Evolutionary conservation across 2,797 vertebrate genomes (phyloP).

Genomic region (Neomorphus geoffroyi): DNA sequence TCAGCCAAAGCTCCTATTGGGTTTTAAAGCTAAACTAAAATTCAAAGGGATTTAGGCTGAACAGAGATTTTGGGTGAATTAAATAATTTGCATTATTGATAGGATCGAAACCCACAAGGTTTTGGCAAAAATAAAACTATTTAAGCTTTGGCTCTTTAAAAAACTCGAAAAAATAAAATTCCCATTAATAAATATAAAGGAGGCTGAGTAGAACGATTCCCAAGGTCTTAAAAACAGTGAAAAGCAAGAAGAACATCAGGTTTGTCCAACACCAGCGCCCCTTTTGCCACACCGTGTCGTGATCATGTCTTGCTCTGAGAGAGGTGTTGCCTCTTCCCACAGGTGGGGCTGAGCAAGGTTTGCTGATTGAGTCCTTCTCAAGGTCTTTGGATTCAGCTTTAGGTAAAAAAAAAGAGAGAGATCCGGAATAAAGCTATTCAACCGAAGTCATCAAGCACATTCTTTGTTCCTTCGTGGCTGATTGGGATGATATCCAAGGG

Average conservation of each 20-base stretch:
- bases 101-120: constrained; percentile 49
- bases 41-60: background rate
- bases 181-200: constrained; percentile 61
- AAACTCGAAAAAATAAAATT: constrained; percentile 64
- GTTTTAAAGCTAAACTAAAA: background rate
- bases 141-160: constrained; percentile 46
- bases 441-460: constrained; percentile 86
- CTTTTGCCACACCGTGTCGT: constrained; percentile 67
- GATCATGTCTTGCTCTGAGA: constrained; percentile 55
- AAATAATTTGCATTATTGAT: constrained; percentile 82
- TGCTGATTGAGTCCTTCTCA: constrained; percentile 72
- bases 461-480: constrained; percentile 77
- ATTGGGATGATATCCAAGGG: constrained; percentile 69
- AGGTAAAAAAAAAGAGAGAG: background rate
- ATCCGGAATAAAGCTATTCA: constrained; percentile 92
- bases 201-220: constrained; percentile 57
- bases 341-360: constrained; percentile 14
- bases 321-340: constrained; percentile 69
- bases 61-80: constrained; percentile 67
- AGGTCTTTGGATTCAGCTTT: constrained; percentile 95
- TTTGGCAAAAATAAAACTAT: constrained; percentile 36
- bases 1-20: background rate
- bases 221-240: constrained; percentile 67
- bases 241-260: constrained; percentile 75
- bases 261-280: constrained; percentile 61